A percentile compares a stretch with the other conserved stretches of the same genome.
phyloP scores from a whole-genome alignment of 1,140 invertebrate species.

The Drosophila azteca region DNA sequence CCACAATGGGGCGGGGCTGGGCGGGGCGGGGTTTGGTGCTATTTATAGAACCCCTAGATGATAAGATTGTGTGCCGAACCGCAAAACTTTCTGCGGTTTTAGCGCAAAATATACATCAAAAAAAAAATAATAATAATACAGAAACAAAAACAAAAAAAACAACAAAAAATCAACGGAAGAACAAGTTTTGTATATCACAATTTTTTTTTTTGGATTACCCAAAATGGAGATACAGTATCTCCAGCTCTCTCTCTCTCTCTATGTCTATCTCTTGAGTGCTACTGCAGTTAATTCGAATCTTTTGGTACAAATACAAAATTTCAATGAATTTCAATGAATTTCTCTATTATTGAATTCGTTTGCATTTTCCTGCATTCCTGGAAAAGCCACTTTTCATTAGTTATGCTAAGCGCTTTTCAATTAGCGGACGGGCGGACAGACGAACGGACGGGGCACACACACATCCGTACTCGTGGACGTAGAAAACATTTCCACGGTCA shows the following conservation, averaged over 20 bases:
- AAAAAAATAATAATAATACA: conserved; percentile 14
- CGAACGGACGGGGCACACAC: too few species aligned
- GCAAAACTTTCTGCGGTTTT: conserved; percentile 74
- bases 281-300: too few species aligned
- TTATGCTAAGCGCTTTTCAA: conserved; percentile 32
- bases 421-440: conserved; percentile 3
- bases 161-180: conserved; percentile 27
- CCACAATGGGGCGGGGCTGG: not conserved
- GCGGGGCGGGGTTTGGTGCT: conserved; percentile 22
- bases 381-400: not conserved
- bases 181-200: conserved; percentile 45
- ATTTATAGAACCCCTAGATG: conserved; percentile 80
- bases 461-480: not conserved
- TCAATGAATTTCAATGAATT: too few species aligned
- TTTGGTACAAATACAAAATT: too few species aligned
- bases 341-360: too few species aligned
- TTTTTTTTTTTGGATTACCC: not conserved
- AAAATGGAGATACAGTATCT: too few species aligned
- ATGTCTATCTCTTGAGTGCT: too few species aligned
- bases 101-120: conserved; percentile 49
- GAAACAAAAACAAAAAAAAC: conserved; percentile 26
- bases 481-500: conserved; percentile 11
- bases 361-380: too few species aligned
- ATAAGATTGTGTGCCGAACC: conserved; percentile 76
- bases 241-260: too few species aligned